phyloP scores from a whole-genome alignment of 1,140 invertebrate genomes.

The Ceratina australensis region DNA sequence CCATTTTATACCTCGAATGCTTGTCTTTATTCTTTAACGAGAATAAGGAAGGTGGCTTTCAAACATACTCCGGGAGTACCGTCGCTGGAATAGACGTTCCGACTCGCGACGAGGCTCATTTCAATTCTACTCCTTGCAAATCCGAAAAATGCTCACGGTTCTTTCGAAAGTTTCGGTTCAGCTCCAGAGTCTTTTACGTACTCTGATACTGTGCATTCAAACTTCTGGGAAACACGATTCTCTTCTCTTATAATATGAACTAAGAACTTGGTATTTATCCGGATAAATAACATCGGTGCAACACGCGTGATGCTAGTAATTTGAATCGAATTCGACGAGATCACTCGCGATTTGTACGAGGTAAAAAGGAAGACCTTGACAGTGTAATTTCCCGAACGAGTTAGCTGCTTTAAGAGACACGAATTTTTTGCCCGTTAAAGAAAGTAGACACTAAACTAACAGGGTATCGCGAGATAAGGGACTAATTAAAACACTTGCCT shows the following conservation, averaged over 20 bases:
- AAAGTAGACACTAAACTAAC: not conserved
- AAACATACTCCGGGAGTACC: slow-evolving; percentile 38
- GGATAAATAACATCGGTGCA: not conserved
- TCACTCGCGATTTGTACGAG: not conserved
- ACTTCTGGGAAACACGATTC: not conserved
- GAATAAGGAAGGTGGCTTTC: slow-evolving; percentile 22
- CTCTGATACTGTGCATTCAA: not conserved
- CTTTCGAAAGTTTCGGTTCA: slow-evolving; percentile 24
- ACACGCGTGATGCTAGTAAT: not conserved
- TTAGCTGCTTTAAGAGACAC: not conserved
- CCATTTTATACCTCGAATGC: slow-evolving; percentile 21
- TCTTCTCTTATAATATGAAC: not conserved
- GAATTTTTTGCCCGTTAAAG: not conserved
- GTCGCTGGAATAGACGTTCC: slow-evolving; percentile 25
- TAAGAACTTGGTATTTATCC: not conserved
- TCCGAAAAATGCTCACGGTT: slow-evolving; percentile 26
- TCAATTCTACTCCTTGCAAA: not conserved
- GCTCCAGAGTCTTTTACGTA: not conserved
- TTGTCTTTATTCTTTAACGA: slow-evolving; percentile 31
- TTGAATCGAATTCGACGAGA: not conserved
- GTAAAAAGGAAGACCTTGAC: not conserved
- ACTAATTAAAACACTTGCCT: slow-evolving; percentile 27
- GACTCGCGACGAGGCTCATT: slow-evolving; percentile 22
- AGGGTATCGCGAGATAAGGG: slow-evolving; percentile 19
- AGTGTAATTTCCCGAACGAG: not conserved